Conservation (phyloP, 2,888 invertebrate genomes). For the Amphipyra berbera region DNA sequence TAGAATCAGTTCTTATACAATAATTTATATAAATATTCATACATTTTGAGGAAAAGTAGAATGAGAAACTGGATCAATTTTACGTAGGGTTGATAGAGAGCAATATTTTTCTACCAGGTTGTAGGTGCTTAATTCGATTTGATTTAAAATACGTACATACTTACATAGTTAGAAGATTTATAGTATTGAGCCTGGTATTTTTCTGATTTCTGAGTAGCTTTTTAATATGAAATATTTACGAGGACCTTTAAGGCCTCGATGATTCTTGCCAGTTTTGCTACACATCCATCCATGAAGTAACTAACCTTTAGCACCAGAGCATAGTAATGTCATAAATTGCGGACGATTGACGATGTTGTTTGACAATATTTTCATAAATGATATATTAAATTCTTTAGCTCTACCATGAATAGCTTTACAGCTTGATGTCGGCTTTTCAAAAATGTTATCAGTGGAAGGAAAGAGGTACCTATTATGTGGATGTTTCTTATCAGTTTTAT, state of each 20-base stretch:
- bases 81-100: conserved; percentile 83
- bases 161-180: conserved; percentile 76
- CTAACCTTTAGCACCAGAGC: conserved; percentile 78
- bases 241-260: conserved; percentile 72
- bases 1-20: conserved; percentile 77
- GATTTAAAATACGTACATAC: conserved; percentile 69
- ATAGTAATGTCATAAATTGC: conserved; percentile 78
- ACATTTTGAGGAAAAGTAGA: conserved; percentile 76
- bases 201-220: conserved; percentile 81
- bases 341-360: conserved; percentile 78
- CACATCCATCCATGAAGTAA: conserved; percentile 86
- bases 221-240: conserved; percentile 72
- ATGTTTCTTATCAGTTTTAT: conserved; percentile 71
- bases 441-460: conserved; percentile 88
- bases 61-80: conserved; percentile 80
- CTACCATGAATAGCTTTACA: conserved; percentile 85
- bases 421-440: conserved; percentile 88
- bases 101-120: conserved; percentile 85
- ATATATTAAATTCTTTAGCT: conserved; percentile 85
- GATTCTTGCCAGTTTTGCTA: conserved; percentile 86
- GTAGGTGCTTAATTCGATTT: conserved; percentile 84
- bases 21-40: conserved; percentile 70
- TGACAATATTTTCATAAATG: conserved; percentile 82
- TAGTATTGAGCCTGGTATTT: conserved; percentile 82
- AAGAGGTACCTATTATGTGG: conserved; percentile 87